Base-by-base conservation (phyloP, 2,797 vertebrate genomes). In the Coluber constrictor region DNA sequence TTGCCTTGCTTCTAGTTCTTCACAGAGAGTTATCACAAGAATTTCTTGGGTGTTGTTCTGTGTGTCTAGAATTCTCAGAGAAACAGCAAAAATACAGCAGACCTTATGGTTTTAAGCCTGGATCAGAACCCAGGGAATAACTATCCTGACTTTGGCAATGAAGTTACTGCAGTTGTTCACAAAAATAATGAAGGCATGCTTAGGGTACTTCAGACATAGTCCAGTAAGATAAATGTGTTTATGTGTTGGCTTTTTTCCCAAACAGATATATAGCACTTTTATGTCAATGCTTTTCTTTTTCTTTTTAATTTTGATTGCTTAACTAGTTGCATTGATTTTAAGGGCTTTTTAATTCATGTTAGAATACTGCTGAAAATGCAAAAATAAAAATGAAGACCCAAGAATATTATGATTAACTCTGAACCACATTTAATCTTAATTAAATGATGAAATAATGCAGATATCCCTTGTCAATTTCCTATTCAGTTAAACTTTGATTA, bases 11-110 rank as follows among this genome's bases (percentile, higher is more conserved):
- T 98, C 97, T 97, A 96, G 97, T 97, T 96, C 96, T 96, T 97
- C 96, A 96, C 97, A 97, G 97, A 96, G 96, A 97, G 96, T 97
- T 97, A 97, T 96, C 94, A 96, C 96, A 97, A 97, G 97, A 97
- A 98, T 98, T 97, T 97, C 97, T 98, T 96, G 97, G 97, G 96
- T 97, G 96, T 98, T 97, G 96, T 96, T 96, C 96, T 98, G 97
- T 98, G 97, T 98, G 98, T 97, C 96, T 97, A 97, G 97, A 98
- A 98, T 97, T 97, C 97, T 86, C 93, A 98, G 96, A 97, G 97
- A 97, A 97, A 96, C 92, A 55, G 37, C 74, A 95, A 93, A 93
- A 96, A 95, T 96, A 97, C 96, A 97, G 96, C 94, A 96, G 96
- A 94, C 95, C 94, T 92, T 95, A 96, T 95, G 95, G 93, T 96